Conservation (phyloP, 1,140 invertebrate genomes). For the Ganaspis sp. region DNA sequence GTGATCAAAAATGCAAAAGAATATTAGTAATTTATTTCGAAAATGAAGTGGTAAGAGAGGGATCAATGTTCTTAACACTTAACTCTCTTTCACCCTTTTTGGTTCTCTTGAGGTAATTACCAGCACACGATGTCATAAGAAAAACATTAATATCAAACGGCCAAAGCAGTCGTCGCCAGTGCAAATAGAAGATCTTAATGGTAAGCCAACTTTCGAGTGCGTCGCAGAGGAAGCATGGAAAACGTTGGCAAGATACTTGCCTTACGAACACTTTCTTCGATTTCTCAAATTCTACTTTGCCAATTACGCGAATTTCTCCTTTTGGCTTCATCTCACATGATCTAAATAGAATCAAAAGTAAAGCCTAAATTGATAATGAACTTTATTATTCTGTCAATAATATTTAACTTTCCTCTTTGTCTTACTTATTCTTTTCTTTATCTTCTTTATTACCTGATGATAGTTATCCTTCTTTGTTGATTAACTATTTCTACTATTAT, state of each 20-base stretch:
- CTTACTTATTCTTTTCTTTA: no score
- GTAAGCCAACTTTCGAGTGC: slow-evolving; percentile 41
- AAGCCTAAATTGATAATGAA: not conserved
- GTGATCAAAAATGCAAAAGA: no score
- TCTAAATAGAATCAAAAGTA: not conserved
- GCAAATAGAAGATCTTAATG: slow-evolving; percentile 68
- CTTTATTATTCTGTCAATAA: not conserved
- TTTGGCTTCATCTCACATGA: not conserved
- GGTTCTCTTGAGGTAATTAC: slow-evolving; percentile 64
- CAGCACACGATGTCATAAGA: slow-evolving; percentile 62
- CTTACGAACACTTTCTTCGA: slow-evolving; percentile 12
- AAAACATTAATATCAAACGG: slow-evolving; percentile 71
- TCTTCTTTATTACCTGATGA: no score
- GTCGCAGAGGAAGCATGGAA: not conserved
- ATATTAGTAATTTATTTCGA: no score
- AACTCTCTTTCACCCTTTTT: no score
- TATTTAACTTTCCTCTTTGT: no score
- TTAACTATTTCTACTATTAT: no score
- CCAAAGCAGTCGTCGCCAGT: slow-evolving; percentile 61
- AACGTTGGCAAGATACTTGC: not conserved
- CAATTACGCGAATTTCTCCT: slow-evolving; percentile 1
- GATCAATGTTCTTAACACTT: slow-evolving; percentile 14
- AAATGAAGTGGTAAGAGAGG: no score
- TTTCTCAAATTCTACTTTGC: slow-evolving; percentile 21
- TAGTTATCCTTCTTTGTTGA: no score